Evolutionary conservation across 2,113 vertebrate species (phyloP).

Genomic region (Colaptes auratus): DNA sequence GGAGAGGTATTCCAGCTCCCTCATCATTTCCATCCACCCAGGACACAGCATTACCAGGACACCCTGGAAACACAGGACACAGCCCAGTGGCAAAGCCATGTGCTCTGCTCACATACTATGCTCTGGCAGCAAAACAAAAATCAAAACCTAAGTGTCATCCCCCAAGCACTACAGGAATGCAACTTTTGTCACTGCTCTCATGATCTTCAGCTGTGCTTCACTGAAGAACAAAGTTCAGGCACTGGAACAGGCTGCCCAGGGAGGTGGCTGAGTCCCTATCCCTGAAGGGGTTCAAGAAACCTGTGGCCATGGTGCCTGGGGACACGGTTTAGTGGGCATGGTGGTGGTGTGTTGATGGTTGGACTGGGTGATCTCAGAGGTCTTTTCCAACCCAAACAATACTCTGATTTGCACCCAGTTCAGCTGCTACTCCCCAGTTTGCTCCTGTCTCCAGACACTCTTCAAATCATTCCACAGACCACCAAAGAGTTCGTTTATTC

Average conservation of each 20-base stretch:
- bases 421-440: neutral
- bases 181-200: neutral
- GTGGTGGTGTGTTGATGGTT: too few relatives aligned
- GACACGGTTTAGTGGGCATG: too few relatives aligned
- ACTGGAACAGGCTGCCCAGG: too few relatives aligned
- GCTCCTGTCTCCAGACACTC: neutral
- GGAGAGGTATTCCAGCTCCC: too few relatives aligned
- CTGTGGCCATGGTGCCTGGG: too few relatives aligned
- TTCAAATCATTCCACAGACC: neutral
- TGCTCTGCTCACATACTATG: neutral
- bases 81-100: rapidly evolving
- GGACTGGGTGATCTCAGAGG: too few relatives aligned
- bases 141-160: neutral
- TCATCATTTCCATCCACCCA: neutral
- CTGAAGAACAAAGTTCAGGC: neutral
- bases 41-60: rapidly evolving
- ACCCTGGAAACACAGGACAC: neutral
- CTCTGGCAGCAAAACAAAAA: neutral
- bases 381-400: too few relatives aligned
- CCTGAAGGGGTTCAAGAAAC: too few relatives aligned
- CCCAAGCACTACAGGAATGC: neutral
- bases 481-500: neutral
- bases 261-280: too few relatives aligned
- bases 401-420: neutral
- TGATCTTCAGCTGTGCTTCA: neutral